Conservation (phyloP, 2,888 invertebrate genomes). For the Auanema freiburgensis region DNA sequence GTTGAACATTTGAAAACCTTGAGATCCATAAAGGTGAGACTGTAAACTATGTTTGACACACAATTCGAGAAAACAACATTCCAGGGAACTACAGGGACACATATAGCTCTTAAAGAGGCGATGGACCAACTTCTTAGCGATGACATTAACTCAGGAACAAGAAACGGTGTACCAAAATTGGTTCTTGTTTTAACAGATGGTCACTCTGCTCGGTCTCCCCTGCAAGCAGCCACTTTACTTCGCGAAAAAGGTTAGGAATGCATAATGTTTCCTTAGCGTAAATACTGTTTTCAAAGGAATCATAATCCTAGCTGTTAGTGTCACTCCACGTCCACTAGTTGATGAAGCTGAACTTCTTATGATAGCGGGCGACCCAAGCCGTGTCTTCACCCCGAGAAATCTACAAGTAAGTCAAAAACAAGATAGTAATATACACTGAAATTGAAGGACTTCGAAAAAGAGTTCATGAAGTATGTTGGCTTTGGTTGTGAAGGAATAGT, state of each 20-base stretch:
- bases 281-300: constrained; percentile 29
- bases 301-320: constrained; percentile 53
- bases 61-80: neutral
- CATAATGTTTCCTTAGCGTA: neutral
- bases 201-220: constrained; percentile 49
- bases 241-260: constrained; percentile 22
- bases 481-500: constrained; percentile 58
- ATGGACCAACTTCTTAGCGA: constrained; percentile 47
- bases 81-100: constrained; percentile 54
- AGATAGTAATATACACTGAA: no score
- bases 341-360: constrained; percentile 55
- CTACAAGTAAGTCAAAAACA: constrained; percentile 31
- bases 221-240: constrained; percentile 33
- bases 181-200: constrained; percentile 61
- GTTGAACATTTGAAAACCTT: constrained; percentile 48
- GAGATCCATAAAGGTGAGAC: constrained; percentile 46
- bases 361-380: constrained; percentile 46
- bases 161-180: constrained; percentile 51
- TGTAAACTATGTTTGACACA: neutral
- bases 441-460: constrained; percentile 52
- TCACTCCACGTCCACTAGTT: constrained; percentile 47
- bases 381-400: constrained; percentile 57
- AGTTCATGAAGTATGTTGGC: constrained; percentile 59
- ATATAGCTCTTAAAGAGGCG: constrained; percentile 52
- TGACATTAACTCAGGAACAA: constrained; percentile 34